phyloP scores from a whole-genome alignment of 2,888 invertebrate species.

The Panopea generosa region DNA sequence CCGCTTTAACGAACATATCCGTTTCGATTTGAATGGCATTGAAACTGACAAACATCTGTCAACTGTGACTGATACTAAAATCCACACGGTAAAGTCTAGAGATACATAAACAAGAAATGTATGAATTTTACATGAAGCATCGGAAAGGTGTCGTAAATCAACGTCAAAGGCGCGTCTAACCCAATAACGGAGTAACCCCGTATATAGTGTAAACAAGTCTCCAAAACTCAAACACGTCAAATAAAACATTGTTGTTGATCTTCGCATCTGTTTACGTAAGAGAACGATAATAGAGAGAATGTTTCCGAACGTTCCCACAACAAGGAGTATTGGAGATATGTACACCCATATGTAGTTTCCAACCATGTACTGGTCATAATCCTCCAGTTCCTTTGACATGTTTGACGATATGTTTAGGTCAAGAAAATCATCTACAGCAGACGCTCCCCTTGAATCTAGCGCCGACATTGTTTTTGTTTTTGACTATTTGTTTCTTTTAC shows the following conservation, averaged over 20 bases:
- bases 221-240: conserved; percentile 64
- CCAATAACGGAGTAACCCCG: conserved; percentile 72
- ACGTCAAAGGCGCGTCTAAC: conserved; percentile 57
- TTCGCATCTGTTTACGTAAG: conserved; percentile 51
- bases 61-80: conserved; percentile 79
- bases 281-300: conserved; percentile 64
- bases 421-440: too few species aligned
- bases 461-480: too few species aligned
- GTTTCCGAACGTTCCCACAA: conserved; percentile 68
- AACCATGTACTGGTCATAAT: conserved; percentile 30
- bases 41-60: conserved; percentile 81
- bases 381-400: conserved; percentile 13
- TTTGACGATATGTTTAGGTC: too few species aligned
- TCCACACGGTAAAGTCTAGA: conserved; percentile 80
- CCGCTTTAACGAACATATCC: conserved; percentile 69
- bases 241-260: conserved; percentile 70
- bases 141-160: conserved; percentile 68
- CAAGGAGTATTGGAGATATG: conserved; percentile 58
- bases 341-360: conserved; percentile 62
- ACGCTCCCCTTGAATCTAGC: too few species aligned
- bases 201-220: conserved; percentile 64
- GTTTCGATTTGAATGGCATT: conserved; percentile 74
- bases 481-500: too few species aligned
- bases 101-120: conserved; percentile 79
- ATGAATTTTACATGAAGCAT: conserved; percentile 77